Base-by-base conservation (phyloP, 2,797 vertebrate species). In the Microctenopoma steveboyesi region DNA sequence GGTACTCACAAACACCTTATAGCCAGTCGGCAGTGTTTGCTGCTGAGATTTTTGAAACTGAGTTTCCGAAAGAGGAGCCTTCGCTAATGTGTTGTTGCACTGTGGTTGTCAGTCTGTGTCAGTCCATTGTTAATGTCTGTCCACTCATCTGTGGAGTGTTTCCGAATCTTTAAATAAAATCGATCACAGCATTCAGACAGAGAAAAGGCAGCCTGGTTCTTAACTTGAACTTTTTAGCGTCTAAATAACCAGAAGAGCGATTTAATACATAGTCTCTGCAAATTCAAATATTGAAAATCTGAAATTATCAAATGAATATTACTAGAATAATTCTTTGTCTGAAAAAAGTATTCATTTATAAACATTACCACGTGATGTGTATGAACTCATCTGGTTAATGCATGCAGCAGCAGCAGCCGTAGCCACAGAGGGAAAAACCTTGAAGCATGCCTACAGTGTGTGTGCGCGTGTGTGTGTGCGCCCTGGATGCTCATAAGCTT, bases 1-100 rank as follows among this genome's bases (percentile, higher is more conserved):
- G 98, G 97, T 97, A 67, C 78, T 71, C 80, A 72, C 33, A 49
- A 61, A 59, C 30, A 57, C 4, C 11, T 35, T 30, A 18, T 25
- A 0, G 2, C 7, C 0, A 11, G 12, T 7, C 25, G 15, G 18
- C 49, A 46, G 14, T 40, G 14, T 27, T 40, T 18, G 33, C 48
- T 53, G 4, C 45, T 35, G 27, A 15, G 30, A 42, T 68, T 18
- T 18, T 11, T 12, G 53, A n/a, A 22, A 25, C 5, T 33, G 30
- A 33, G 12, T 37, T 15, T 74, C 52, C 70, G 78, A 90, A 92
- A 89, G 87, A 90, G 87, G 89, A 85, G 86, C 86, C 30, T 45
- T 48, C 55, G 39, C 33, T 57, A 55, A 59, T 70, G 61, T 74
- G 57, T 11, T 75, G 69, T 85, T 56, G 47, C 67, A 49, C 51